Evolutionary conservation across 2,113 vertebrate species (phyloP).

Genomic region (Zingel zingel): DNA sequence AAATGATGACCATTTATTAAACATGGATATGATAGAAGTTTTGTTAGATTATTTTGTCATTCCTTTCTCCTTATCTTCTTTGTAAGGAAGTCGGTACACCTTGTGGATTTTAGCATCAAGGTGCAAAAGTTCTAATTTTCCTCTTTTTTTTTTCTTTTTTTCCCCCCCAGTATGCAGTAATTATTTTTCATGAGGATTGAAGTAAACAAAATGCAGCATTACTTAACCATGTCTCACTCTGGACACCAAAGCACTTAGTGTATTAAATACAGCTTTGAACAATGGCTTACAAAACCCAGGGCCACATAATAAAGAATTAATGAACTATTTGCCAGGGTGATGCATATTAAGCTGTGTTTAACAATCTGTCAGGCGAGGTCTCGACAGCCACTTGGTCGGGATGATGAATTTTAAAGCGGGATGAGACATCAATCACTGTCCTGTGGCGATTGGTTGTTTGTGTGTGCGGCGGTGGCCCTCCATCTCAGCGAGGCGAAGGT

Average conservation of each 20-base stretch:
- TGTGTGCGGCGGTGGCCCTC: slow-evolving; percentile 90
- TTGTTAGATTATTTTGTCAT: neutral
- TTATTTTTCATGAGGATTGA: neutral
- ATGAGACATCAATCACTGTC: slow-evolving; percentile 91
- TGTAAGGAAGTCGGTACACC: neutral
- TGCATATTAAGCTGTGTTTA: slow-evolving; percentile 91
- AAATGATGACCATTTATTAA: neutral
- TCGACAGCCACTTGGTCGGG: slow-evolving; percentile 86
- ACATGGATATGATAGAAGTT: neutral
- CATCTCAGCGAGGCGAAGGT: slow-evolving; percentile 91
- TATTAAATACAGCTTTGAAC: slow-evolving; percentile 52
- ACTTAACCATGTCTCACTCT: neutral
- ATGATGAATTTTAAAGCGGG: slow-evolving; percentile 92
- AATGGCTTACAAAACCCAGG: slow-evolving; percentile 83
- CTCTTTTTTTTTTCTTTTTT: rapidly evolving
- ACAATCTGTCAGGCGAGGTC: slow-evolving; percentile 85
- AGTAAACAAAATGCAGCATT: slow-evolving; percentile 2
- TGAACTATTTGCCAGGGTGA: slow-evolving; percentile 89
- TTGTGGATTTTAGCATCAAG: slow-evolving; percentile 4
- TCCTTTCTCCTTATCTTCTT: neutral
- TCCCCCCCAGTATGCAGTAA: no score
- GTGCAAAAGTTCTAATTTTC: neutral
- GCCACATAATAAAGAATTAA: slow-evolving; percentile 91
- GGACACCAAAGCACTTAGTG: slow-evolving; percentile 20
- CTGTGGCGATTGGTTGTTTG: slow-evolving; percentile 93